Conservation (phyloP, 2,797 vertebrate species). For the Enteromius viviparus region DNA sequence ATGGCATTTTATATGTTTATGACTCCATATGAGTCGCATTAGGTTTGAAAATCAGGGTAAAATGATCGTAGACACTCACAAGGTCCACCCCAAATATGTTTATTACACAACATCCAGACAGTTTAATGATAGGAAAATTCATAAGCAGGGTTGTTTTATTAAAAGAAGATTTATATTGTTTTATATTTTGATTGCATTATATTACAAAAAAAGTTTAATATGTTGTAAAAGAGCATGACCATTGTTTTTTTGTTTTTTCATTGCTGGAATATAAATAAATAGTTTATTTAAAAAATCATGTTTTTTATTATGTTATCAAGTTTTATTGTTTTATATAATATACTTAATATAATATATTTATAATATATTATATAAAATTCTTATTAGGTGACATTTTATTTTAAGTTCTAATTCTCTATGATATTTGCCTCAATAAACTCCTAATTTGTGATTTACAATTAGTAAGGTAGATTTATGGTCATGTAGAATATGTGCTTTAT, state of each 20-base stretch:
- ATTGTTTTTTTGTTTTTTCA: not conserved
- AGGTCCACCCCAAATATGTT: not conserved
- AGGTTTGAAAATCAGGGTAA: not conserved
- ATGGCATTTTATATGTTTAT: conserved; percentile 25
- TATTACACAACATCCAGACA: not conserved
- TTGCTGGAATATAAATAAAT: not conserved
- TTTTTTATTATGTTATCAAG: too few relatives aligned
- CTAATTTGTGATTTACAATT: not conserved
- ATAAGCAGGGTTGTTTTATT: too few relatives aligned
- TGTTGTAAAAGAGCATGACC: not conserved
- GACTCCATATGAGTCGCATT: not conserved
- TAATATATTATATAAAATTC: not conserved
- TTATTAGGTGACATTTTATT: not conserved
- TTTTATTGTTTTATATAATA: too few relatives aligned
- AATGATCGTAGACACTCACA: not conserved
- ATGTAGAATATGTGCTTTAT: not conserved
- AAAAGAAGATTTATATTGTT: not conserved
- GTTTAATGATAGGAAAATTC: not conserved
- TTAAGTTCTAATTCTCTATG: not conserved
- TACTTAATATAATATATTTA: too few relatives aligned
- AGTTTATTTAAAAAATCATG: too few relatives aligned
- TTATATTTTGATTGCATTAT: not conserved
- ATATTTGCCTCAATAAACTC: not conserved
- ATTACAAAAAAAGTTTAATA: not conserved
- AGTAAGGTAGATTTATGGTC: not conserved